Evolutionary conservation across 2,113 vertebrate species (phyloP).

Genomic region (Myrmecobius fasciatus): DNA sequence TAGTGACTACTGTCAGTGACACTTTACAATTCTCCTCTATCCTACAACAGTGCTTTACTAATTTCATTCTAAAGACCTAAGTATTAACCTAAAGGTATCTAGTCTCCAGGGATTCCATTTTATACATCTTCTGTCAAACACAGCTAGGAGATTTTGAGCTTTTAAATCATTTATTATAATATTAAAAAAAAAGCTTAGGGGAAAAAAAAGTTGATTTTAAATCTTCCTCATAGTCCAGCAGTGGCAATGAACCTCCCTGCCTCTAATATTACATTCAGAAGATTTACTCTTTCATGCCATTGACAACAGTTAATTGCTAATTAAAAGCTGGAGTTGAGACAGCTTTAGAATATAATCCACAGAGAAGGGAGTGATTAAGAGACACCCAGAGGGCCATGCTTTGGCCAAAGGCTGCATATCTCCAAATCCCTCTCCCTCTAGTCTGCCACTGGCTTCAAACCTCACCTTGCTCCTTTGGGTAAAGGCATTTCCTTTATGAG

Average conservation of each 20-base stretch:
- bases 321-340: neutral
- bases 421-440: neutral
- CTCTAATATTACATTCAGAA: conserved; percentile 3
- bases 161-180: conserved; percentile 3
- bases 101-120: neutral
- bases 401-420: neutral
- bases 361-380: neutral
- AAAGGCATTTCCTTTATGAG: conserved; percentile 30
- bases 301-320: neutral
- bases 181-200: neutral
- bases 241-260: neutral
- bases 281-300: neutral
- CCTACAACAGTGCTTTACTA: conserved; percentile 23
- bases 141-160: conserved; percentile 9
- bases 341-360: neutral
- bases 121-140: neutral
- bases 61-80: conserved; percentile 49
- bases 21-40: conserved; percentile 32
- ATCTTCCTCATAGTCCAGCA: neutral
- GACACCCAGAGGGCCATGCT: neutral
- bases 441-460: neutral
- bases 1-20: conserved; percentile 1
- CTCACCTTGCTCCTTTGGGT: neutral
- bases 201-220: neutral
- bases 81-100: neutral